phyloP scores from a whole-genome alignment of 2,797 vertebrate species.

The Cottoperca gobio region DNA sequence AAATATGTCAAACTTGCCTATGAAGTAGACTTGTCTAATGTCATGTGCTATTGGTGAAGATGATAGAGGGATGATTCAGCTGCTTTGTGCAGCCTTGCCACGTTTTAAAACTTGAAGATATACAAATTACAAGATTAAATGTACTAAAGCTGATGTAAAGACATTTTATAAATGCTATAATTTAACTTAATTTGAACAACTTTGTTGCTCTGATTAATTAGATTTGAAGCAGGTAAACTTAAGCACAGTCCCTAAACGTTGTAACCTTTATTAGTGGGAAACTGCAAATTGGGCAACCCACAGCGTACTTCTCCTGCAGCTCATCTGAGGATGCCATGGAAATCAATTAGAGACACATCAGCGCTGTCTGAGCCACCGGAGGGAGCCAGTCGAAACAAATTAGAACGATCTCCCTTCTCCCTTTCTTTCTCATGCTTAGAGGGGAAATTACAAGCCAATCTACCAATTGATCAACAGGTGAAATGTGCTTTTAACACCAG shows the following conservation, averaged over 20 bases:
- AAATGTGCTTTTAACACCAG: slow-evolving; percentile 61
- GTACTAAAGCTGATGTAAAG: slow-evolving; percentile 35
- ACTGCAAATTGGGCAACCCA: slow-evolving; percentile 1
- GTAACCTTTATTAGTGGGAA: slow-evolving; percentile 23
- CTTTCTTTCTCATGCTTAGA: slow-evolving; percentile 54
- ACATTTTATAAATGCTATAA: slow-evolving; percentile 28
- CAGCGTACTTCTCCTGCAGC: background rate
- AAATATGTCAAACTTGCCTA: slow-evolving; percentile 22
- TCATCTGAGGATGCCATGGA: slow-evolving; percentile 59
- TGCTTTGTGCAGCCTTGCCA: slow-evolving; percentile 25
- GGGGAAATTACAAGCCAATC: slow-evolving; percentile 69
- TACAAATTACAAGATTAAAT: slow-evolving; percentile 59
- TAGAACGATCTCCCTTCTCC: slow-evolving; percentile 53
- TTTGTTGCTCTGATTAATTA: slow-evolving; percentile 35
- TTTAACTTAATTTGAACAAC: slow-evolving; percentile 42
- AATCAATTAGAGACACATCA: slow-evolving; percentile 77
- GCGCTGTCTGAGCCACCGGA: slow-evolving; percentile 59
- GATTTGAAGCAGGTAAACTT: slow-evolving; percentile 48
- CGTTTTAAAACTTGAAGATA: slow-evolving; percentile 47
- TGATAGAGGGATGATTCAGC: slow-evolving; percentile 15
- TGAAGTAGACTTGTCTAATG: slow-evolving; percentile 31
- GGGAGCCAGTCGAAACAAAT: slow-evolving; percentile 68
- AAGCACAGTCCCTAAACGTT: slow-evolving; percentile 17
- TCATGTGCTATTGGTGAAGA: slow-evolving; percentile 31
- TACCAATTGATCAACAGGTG: slow-evolving; percentile 56